Base-by-base conservation (phyloP, 2,113 vertebrate genomes). In the Ctenodactylus gundi region DNA sequence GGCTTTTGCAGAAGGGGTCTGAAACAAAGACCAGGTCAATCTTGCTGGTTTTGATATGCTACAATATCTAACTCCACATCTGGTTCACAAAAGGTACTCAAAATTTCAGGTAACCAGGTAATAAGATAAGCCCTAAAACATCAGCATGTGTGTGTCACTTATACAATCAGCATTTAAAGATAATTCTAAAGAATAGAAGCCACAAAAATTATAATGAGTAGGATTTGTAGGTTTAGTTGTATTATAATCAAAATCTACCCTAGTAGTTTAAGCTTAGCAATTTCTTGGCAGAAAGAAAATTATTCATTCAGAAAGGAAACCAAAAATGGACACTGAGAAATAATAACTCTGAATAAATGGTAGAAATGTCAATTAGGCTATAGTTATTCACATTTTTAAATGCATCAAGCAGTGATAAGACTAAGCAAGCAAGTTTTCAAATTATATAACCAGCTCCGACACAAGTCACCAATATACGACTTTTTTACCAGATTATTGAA, bases 371-470 rank as follows among this genome's bases (percentile, higher is more conserved):
- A 93, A 90, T 78, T 93, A 88, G 85, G 41, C 46, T 36, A 27
- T 84, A 90, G 81, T 90, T 94, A 93, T 95, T 95, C 89, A 64
- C 65, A 76, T 44, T 83, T 88, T 90, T n/a, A 73, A 93, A 83
- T 41, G 36, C 78, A 84, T 64, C 13, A 89, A 95, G 64, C 6
- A 31, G 41, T 76, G 55, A 95, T 76, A 51, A 51, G 49, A 87
- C 46, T 70, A 85, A 88, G 58, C 3, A 44, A 89, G 75, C n/a
- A 90, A 72, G 85, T 23, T 89, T 84, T 62, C 34, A 65, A 82
- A 82, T 73, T 67, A 34, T 29, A n/a, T 46, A 76, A 85, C 46
- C 55, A 90, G 67, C 58, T 84, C 76, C 57, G 34, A 87, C 65
- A 67, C 39, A 57, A 81, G 55, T 85, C 90, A 92, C n/a, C 18